These are phyloP conservation scores for Drosophila multiciliata DNA, from an alignment of 2,888 invertebrate species.

Conservation along the genomic window DNA sequence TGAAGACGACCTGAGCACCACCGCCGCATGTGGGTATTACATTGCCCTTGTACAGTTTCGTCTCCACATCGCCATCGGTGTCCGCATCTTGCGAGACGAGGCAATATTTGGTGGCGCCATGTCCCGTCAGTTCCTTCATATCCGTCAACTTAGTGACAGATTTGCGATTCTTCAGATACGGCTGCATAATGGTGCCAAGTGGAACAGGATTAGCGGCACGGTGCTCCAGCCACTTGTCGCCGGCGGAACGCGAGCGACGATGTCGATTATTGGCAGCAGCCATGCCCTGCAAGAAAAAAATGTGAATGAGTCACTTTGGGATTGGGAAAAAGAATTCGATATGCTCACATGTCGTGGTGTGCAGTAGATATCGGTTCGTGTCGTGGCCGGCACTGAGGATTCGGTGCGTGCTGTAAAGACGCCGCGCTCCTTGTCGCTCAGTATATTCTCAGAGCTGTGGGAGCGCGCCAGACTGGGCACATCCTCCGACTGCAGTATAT, in stretches of 20 bases:
- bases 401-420: slow-evolving; percentile 59
- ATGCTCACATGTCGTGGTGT: slow-evolving; percentile 71
- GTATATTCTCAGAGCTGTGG: slow-evolving; percentile 81
- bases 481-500: slow-evolving; percentile 87
- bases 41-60: slow-evolving; percentile 96
- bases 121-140: slow-evolving; percentile 90
- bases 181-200: slow-evolving; percentile 95
- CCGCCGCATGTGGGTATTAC: slow-evolving; percentile 97
- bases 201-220: slow-evolving; percentile 92
- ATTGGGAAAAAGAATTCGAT: too few relatives aligned
- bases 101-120: slow-evolving; percentile 93
- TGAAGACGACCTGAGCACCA: slow-evolving; percentile 97
- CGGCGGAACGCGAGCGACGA: slow-evolving; percentile 92
- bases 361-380: slow-evolving; percentile 75
- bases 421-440: slow-evolving; percentile 66
- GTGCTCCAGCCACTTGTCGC: slow-evolving; percentile 94
- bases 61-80: slow-evolving; percentile 96
- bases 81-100: slow-evolving; percentile 96
- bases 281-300: slow-evolving; percentile 85
- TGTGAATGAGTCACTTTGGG: background rate
- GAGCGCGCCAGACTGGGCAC: slow-evolving; percentile 75
- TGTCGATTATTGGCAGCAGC: slow-evolving; percentile 90
- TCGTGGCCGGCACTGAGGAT: slow-evolving; percentile 61
- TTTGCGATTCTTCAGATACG: slow-evolving; percentile 92
- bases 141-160: slow-evolving; percentile 93